These are phyloP conservation scores for Bettongia penicillata DNA, from an alignment of 2,113 vertebrate genomes.

Conservation along the genomic window DNA sequence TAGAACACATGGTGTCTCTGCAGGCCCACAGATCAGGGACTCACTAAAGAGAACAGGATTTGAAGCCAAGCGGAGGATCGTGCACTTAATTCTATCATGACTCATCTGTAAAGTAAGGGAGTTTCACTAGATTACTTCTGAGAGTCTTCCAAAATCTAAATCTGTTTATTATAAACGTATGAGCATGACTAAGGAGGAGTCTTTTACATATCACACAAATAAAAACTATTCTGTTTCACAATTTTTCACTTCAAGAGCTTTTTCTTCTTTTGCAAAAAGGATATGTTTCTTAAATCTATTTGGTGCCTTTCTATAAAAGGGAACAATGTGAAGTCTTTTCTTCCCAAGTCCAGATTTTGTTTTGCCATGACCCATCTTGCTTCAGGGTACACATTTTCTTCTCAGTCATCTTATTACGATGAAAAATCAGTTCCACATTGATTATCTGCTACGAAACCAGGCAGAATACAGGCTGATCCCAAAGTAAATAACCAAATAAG, in stretches of 20 bases:
- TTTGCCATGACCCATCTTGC: neutral
- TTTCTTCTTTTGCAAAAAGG: neutral
- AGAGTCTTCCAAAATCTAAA: neutral
- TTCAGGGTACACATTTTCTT: neutral
- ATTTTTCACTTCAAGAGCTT: neutral
- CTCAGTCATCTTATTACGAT: slow-evolving; percentile 5
- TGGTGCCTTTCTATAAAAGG: neutral
- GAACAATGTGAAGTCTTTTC: neutral
- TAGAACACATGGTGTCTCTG: neutral
- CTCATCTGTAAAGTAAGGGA: neutral
- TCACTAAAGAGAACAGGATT: neutral
- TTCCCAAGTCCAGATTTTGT: neutral
- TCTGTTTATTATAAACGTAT: neutral
- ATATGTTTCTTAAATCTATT: neutral
- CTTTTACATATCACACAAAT: neutral
- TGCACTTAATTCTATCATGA: neutral
- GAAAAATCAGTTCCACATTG: slow-evolving; percentile 23
- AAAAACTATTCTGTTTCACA: neutral
- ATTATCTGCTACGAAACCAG: neutral
- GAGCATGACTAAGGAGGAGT: neutral
- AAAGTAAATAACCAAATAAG: slow-evolving; percentile 33
- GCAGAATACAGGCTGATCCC: neutral
- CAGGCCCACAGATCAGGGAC: neutral
- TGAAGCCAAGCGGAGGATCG: neutral
- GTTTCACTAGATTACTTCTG: neutral